phyloP scores from a whole-genome alignment of 2,113 vertebrate genomes.

The Marcusenius ussheri region DNA sequence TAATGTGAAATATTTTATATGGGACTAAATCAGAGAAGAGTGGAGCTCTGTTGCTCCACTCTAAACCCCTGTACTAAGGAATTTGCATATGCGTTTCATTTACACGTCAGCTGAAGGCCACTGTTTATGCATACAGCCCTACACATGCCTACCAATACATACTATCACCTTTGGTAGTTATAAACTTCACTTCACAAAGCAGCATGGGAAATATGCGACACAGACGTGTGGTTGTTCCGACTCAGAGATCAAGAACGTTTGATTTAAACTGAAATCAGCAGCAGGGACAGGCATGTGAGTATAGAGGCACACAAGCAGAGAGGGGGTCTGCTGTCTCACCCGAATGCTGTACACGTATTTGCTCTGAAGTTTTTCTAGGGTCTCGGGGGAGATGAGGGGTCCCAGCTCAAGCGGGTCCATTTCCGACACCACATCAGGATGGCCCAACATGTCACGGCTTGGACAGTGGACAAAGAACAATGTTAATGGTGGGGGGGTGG shows the following conservation, averaged over 20 bases:
- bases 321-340: conserved; percentile 51
- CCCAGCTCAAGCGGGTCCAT: conserved; percentile 66
- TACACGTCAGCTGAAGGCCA: not conserved
- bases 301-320: not conserved
- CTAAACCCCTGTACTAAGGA: not conserved
- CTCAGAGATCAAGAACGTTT: not conserved
- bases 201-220: not conserved
- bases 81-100: not conserved
- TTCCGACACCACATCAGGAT: conserved; percentile 72
- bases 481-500: not conserved
- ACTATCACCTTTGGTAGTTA: not conserved
- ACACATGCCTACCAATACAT: not conserved
- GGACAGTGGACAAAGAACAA: not conserved
- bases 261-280: not conserved
- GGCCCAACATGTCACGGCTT: conserved; percentile 87
- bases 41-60: not conserved
- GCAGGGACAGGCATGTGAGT: not conserved
- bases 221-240: not conserved
- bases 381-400: conserved; percentile 73
- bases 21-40: not conserved
- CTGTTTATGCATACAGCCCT: not conserved
- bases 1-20: not conserved
- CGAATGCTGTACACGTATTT: conserved; percentile 79
- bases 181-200: not conserved
- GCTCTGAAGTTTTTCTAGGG: conserved; percentile 74